Base-by-base conservation (phyloP, 2,797 vertebrate genomes). In the Paguma larvata region DNA sequence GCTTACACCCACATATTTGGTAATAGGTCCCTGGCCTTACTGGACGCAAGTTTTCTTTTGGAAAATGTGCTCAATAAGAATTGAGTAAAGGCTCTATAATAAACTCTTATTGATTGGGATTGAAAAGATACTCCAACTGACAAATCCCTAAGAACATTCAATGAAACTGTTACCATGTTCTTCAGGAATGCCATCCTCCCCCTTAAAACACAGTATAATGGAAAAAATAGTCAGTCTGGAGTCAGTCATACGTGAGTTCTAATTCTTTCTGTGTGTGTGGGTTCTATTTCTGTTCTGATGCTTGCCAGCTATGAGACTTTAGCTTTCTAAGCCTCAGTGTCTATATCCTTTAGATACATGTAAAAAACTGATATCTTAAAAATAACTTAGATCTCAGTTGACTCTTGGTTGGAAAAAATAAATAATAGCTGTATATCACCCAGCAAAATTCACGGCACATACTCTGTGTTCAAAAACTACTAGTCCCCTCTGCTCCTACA, bases 31-130 rank as follows among this genome's bases (percentile, higher is more conserved):
- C 34, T 93, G 38, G 6, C 21, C 56, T 94, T 41, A 86, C 19
- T 56, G 51, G 5, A 80, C 38, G 16, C 34, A 68, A 73, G 23
- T 75, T 89, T 91, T 97, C 46, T 56, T 68, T 92, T 85, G 23
- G 56, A 93, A 97, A 91, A 53, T 56, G 56, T 70, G 56, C 59
- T 95, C 30, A 91, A 18, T 65, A 88, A 82, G 6, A 92, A 82
- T 30, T 80, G 68, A 94, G 19, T 44, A 88, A 34, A 83, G 21
- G 6, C 34, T 87, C 32, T 89, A 21, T 75, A 84, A 91, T 18
- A 27, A 88, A 68, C 23, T 88, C 56, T 83, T 27, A 62, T 5
- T 94, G 38, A 70, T 38, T 68, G 23, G 27, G 13, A 51, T 4
- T 89, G 13, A 80, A 97, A 84, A 84, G 15, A 62, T 72, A 62